Conservation (phyloP, 1,140 invertebrate genomes). For the Parasteatoda tepidariorum region DNA sequence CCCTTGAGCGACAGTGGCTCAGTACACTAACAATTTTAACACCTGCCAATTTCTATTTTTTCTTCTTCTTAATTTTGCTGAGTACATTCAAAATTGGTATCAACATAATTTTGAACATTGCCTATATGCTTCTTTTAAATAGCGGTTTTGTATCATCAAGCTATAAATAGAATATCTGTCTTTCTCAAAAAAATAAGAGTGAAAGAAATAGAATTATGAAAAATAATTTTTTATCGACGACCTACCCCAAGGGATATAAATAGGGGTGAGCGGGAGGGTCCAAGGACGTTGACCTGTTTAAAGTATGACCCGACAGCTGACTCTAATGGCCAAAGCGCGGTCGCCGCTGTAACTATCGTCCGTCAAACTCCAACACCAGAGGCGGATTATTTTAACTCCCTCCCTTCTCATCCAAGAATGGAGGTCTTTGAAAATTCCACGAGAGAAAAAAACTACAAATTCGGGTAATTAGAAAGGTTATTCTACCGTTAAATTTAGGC, state of each 20-base stretch:
- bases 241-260: conserved; percentile 18
- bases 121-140: too few relatives aligned
- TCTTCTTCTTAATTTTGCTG: too few relatives aligned
- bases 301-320: conserved; percentile 23
- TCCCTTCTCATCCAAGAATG: neutral
- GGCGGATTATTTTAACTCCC: neutral
- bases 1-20: too few relatives aligned
- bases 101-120: too few relatives aligned
- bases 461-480: neutral
- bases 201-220: too few relatives aligned
- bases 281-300: conserved; percentile 47
- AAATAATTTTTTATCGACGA: neutral
- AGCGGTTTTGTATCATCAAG: too few relatives aligned
- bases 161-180: too few relatives aligned
- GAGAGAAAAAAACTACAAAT: too few relatives aligned
- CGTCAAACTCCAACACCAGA: neutral
- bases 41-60: too few relatives aligned
- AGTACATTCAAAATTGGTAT: too few relatives aligned
- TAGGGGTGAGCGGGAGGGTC: conserved; percentile 17
- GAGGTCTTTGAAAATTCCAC: neutral
- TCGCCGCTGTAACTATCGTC: neutral
- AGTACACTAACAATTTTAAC: too few relatives aligned
- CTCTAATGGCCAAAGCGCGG: neutral
- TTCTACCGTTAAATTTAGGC: neutral
- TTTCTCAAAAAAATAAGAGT: too few relatives aligned